These are phyloP conservation scores for Daphoenositta chrysoptera DNA, from an alignment of 2,113 vertebrate genomes.

Conservation along the genomic window DNA sequence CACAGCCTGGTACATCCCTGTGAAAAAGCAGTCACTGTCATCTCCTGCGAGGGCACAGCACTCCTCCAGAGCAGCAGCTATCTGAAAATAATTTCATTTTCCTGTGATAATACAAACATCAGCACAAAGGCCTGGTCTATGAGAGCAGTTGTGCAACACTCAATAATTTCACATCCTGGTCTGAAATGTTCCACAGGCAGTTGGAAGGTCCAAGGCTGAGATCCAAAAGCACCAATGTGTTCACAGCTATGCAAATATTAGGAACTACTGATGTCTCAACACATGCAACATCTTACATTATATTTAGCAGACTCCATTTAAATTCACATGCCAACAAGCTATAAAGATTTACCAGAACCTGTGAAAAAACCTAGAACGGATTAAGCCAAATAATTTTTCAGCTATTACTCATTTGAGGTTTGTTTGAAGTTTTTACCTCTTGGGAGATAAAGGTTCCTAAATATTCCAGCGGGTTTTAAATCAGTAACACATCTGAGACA, in stretches of 20 bases:
- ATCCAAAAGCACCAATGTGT: background rate
- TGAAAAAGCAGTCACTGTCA: background rate
- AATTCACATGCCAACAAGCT: background rate
- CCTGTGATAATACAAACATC: background rate
- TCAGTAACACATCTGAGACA: background rate
- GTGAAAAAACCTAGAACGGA: background rate
- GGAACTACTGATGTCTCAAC: background rate
- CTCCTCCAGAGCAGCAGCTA: background rate
- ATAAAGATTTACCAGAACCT: background rate
- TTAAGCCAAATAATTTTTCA: background rate
- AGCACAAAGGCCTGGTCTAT: background rate
- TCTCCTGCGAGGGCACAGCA: background rate
- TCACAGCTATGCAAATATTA: background rate
- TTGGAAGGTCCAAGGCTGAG: background rate
- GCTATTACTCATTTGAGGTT: background rate
- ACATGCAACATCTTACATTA: background rate
- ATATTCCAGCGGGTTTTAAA: background rate
- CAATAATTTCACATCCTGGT: background rate
- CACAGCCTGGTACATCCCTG: slow-evolving; percentile 32
- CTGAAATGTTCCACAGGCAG: background rate
- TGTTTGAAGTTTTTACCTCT: background rate
- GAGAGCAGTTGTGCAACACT: background rate
- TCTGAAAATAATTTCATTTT: background rate
- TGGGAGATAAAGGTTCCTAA: background rate
- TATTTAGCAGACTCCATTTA: background rate